Evolutionary conservation across 2,113 vertebrate genomes (phyloP).

Genomic region (Grammomys dolichurus): DNA sequence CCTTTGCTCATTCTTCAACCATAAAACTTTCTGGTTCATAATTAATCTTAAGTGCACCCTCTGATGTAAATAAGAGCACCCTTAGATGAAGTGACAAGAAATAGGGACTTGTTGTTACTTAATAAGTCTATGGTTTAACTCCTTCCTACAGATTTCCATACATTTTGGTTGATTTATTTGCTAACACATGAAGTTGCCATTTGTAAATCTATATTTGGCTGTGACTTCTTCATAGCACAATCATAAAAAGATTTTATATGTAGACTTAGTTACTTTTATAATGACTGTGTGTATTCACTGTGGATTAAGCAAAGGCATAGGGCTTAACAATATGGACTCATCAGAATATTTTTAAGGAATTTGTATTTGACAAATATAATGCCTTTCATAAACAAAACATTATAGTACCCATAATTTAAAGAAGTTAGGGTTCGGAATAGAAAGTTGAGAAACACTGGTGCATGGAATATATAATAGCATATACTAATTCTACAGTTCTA

Average conservation of each 20-base stretch:
- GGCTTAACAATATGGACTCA: background rate
- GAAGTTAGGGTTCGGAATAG: background rate
- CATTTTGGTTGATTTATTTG: slow-evolving; percentile 2
- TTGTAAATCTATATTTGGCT: background rate
- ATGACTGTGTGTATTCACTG: background rate
- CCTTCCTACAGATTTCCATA: background rate
- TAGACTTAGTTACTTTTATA: background rate
- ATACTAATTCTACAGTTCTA: background rate
- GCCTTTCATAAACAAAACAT: background rate
- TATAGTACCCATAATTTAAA: background rate
- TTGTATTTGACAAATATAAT: background rate
- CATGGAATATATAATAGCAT: background rate
- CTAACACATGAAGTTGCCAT: background rate
- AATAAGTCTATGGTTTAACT: background rate
- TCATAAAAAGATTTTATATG: background rate
- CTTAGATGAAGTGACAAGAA: background rate
- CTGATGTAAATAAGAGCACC: background rate
- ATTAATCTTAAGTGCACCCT: background rate
- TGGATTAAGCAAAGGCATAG: background rate
- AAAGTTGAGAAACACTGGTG: background rate
- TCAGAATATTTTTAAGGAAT: background rate
- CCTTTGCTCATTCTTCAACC: background rate
- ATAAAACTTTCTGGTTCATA: background rate
- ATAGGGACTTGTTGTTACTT: background rate
- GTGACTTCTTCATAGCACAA: background rate